Conservation (phyloP, 2,797 vertebrate species). For the Lophius americanus region DNA sequence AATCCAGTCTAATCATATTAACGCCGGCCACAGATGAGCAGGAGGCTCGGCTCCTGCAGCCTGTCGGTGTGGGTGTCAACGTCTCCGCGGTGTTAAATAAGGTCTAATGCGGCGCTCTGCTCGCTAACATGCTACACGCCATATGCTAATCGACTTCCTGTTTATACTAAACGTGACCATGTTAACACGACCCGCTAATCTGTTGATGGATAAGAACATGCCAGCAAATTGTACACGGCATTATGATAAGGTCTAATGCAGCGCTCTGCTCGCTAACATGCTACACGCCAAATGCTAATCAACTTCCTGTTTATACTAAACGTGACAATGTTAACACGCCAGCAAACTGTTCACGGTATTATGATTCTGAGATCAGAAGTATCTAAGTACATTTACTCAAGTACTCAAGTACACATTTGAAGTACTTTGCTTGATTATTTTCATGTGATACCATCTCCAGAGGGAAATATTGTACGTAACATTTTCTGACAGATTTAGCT, state of each 20-base stretch:
- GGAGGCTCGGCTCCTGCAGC: slow-evolving; percentile 56
- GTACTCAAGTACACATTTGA: no score
- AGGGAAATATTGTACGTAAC: no score
- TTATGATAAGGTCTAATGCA: no score
- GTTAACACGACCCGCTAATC: slow-evolving; percentile 1
- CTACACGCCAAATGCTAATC: not conserved
- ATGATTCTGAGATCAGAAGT: no score
- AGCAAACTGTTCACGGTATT: not conserved
- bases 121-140: not conserved
- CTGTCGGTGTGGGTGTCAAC: slow-evolving; percentile 41
- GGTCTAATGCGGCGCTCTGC: not conserved
- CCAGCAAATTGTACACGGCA: not conserved
- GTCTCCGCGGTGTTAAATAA: no score
- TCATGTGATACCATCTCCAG: no score
- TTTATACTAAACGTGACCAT: not conserved
- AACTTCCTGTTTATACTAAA: not conserved
- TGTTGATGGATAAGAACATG: not conserved
- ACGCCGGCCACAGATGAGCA: slow-evolving; percentile 74
- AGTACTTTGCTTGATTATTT: no score
- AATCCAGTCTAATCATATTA: slow-evolving; percentile 85
- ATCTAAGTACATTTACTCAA: no score
- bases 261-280: not conserved
- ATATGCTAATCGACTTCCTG: not conserved
- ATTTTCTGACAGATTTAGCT: no score
- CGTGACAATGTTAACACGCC: not conserved